Conservation (phyloP, 1,140 invertebrate species). For the Drosophila oshimai region DNA sequence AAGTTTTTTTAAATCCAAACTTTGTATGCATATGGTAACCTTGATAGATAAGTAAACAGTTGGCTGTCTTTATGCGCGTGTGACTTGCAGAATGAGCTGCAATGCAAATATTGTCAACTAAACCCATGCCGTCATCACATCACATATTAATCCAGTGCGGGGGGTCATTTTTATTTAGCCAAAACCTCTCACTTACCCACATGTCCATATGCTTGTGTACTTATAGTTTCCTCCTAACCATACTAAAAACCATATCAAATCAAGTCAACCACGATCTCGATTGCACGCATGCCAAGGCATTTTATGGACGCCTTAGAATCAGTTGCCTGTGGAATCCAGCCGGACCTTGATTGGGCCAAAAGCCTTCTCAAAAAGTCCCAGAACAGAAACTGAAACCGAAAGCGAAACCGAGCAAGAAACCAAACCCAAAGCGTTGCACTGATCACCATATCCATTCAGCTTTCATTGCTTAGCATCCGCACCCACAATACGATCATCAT, state of each 20-base stretch:
- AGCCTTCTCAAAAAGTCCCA: constrained; percentile 18
- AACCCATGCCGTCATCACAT: neutral
- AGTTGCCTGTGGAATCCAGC: constrained; percentile 58
- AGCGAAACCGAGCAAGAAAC: neutral
- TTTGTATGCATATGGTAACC: neutral
- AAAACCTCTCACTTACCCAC: constrained; percentile 23
- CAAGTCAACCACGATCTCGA: constrained; percentile 4
- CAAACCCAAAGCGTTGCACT: neutral
- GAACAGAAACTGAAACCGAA: constrained; percentile 4
- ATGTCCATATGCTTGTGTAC: constrained; percentile 42
- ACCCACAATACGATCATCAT: constrained; percentile 26
- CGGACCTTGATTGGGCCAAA: constrained; percentile 54
- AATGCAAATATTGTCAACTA: neutral
- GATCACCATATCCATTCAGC: constrained; percentile 45
- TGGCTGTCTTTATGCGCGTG: neutral
- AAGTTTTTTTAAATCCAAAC: too few relatives aligned
- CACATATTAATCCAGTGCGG: neutral
- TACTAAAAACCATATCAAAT: constrained; percentile 32
- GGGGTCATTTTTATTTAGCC: neutral
- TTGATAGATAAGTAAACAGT: constrained; percentile 1
- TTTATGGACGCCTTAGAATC: constrained; percentile 66
- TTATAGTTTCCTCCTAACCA: constrained; percentile 38
- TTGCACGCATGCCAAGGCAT: constrained; percentile 41
- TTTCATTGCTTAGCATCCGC: constrained; percentile 18
- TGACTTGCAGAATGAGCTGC: neutral